Conservation (phyloP, 2,888 invertebrate genomes). For the Ornithoptera alexandrae region DNA sequence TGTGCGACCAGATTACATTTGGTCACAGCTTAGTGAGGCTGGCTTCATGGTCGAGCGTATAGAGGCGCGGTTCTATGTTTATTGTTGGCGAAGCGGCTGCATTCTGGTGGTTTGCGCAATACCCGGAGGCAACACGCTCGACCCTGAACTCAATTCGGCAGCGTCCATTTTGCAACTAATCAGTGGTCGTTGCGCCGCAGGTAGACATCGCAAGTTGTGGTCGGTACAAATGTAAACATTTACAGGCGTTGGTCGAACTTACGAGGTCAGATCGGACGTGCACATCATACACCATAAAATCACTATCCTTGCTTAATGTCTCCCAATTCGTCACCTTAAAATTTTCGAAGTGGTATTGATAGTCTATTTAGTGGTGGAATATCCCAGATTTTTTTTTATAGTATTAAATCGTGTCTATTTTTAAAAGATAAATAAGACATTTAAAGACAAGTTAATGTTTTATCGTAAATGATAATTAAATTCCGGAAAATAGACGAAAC, state of each 20-base stretch:
- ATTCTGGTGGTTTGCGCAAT: conserved; percentile 58
- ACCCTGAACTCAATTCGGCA: conserved; percentile 77
- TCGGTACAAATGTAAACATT: conserved; percentile 79
- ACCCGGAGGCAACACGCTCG: conserved; percentile 74
- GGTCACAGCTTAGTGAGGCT: conserved; percentile 11
- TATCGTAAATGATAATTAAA: too few relatives aligned
- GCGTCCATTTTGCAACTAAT: conserved; percentile 78
- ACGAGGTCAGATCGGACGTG: conserved; percentile 73
- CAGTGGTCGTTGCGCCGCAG: conserved; percentile 57
- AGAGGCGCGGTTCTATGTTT: conserved; percentile 25
- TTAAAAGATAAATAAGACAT: too few relatives aligned
- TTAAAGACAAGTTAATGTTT: too few relatives aligned
- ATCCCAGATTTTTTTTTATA: too few relatives aligned
- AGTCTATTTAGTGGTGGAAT: background rate
- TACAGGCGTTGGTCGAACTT: conserved; percentile 68
- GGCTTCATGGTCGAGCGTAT: conserved; percentile 15
- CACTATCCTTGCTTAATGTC: conserved; percentile 46
- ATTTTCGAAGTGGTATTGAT: conserved; percentile 24
- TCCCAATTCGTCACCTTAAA: conserved; percentile 34
- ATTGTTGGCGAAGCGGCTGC: conserved; percentile 36
- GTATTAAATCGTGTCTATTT: too few relatives aligned
- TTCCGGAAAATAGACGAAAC: too few relatives aligned
- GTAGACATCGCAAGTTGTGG: conserved; percentile 53
- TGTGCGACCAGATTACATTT: conserved; percentile 16
- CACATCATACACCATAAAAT: conserved; percentile 48